These are phyloP conservation scores for Sternotherus odoratus DNA, from an alignment of 2,797 vertebrate species.

Conservation along the genomic window DNA sequence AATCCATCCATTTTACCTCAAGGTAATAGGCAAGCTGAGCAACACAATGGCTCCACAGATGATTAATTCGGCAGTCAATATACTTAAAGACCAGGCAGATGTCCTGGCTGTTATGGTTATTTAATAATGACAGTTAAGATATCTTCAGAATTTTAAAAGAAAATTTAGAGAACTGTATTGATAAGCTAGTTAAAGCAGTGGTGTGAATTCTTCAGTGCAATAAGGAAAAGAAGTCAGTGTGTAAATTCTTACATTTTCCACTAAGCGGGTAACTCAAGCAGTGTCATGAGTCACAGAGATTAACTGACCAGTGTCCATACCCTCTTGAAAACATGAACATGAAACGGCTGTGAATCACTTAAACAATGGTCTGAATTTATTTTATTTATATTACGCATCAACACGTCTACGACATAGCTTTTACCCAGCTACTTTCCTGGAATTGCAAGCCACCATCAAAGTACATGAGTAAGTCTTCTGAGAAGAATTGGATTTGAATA, in stretches of 20 bases:
- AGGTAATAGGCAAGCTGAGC: background rate
- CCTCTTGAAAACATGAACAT: constrained; percentile 55
- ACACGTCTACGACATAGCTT: constrained; percentile 61
- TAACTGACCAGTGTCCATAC: constrained; percentile 50
- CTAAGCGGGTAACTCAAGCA: constrained; percentile 14
- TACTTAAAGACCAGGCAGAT: background rate
- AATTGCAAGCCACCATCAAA: constrained; percentile 69
- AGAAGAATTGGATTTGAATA: constrained; percentile 55
- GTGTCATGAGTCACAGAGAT: constrained; percentile 38
- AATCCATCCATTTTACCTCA: background rate
- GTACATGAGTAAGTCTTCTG: constrained; percentile 65
- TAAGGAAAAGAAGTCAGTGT: background rate
- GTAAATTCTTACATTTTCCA: background rate
- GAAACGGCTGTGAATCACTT: constrained; percentile 63
- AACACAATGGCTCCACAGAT: background rate
- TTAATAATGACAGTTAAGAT: background rate
- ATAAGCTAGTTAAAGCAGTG: background rate
- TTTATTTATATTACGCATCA: constrained; percentile 68
- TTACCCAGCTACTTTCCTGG: constrained; percentile 55
- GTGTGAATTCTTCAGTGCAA: background rate
- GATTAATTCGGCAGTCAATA: background rate
- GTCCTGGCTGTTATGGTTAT: background rate
- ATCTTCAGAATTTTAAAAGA: background rate
- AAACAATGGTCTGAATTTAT: constrained; percentile 57
- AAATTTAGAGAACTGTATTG: background rate